Base-by-base conservation (phyloP, 2,888 invertebrate species). In the Ichneumoninae sp. region DNA sequence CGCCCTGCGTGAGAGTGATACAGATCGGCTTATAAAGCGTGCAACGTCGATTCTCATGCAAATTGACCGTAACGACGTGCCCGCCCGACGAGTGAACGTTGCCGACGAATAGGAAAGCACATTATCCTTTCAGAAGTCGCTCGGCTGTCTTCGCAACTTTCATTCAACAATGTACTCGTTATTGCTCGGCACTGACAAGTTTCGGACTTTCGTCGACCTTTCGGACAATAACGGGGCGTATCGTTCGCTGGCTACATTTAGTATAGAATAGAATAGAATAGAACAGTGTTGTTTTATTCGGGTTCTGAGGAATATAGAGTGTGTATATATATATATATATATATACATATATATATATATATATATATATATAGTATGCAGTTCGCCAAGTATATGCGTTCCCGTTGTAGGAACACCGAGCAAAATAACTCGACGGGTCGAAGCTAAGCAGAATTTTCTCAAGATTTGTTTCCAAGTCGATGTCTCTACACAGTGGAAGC, bases 1-100 rank as follows among this genome's bases (percentile, higher is more conserved):
- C 26, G 57, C 26, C 57, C 57, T 16, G 26, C 47, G 26, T 69
- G 50, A 69, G 47, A 69, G 40, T 69, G 22, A 69, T 30, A 69
- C 47, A 50, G 44, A 69, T 69, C 26, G 69, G 69, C 69, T 19
- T 22, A 26, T 26, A 57, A 4, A 10, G 33, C 30, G 13, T 1
- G 10, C 22, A 26, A 30, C 16, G 50, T 33, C n/a, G 26, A 68
- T 44, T 47, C 44, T 13, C 44, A 44, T 68, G 44, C 44, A 13
- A 26, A 68, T 47, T 68, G 16, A 8, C 16, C 68, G 44, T 68
- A 44, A 47, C 44, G 1, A 22, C 40, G 26, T 68, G 22, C 22
- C 30, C 30, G n/a, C 13, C 47, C 13, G n/a, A 52, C 52, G 54
- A 19, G 36, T 36, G 8, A 69, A 50, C 44, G 16, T 47, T 47